These are phyloP conservation scores for Stomatorhinus ivindoensis DNA, from an alignment of 2,113 vertebrate species.

Conservation along the genomic window DNA sequence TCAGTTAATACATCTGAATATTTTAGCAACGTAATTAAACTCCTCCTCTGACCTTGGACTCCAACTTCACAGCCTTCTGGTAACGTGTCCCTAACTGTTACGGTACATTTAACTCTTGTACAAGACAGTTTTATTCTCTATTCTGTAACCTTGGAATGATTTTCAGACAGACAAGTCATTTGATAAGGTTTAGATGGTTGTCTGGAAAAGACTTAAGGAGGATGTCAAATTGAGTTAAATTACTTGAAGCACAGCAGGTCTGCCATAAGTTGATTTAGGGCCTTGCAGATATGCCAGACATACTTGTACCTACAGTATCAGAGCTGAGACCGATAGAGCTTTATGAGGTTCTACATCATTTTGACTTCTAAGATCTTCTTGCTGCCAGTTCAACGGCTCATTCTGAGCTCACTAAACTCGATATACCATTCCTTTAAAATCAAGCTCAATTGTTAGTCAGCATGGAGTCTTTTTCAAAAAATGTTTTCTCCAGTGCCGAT, in stretches of 20 bases:
- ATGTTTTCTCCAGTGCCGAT: neutral
- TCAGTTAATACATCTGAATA: neutral
- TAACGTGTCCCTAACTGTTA: neutral
- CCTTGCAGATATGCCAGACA: neutral
- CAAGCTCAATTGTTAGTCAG: neutral
- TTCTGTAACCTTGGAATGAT: conserved; percentile 5
- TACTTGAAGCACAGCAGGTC: neutral
- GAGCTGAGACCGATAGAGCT: neutral
- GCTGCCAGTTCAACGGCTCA: neutral
- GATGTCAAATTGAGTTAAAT: conserved; percentile 2
- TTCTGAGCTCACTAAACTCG: neutral
- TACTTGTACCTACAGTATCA: neutral
- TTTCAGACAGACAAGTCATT: conserved; percentile 1
- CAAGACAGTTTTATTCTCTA: neutral
- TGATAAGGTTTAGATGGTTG: conserved; percentile 5
- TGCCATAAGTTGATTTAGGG: neutral
- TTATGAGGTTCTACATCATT: neutral
- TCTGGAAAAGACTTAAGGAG: conserved; percentile 1
- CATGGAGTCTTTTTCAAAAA: neutral
- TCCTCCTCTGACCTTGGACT: neutral
- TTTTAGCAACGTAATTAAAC: neutral
- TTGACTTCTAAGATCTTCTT: neutral
- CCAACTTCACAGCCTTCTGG: neutral
- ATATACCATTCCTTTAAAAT: neutral
- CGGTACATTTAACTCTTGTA: neutral